A percentile compares a stretch with the other conserved stretches of the same genome.
Conservation (phyloP, 1,140 invertebrate species). For the Procambarus virginalis region DNA sequence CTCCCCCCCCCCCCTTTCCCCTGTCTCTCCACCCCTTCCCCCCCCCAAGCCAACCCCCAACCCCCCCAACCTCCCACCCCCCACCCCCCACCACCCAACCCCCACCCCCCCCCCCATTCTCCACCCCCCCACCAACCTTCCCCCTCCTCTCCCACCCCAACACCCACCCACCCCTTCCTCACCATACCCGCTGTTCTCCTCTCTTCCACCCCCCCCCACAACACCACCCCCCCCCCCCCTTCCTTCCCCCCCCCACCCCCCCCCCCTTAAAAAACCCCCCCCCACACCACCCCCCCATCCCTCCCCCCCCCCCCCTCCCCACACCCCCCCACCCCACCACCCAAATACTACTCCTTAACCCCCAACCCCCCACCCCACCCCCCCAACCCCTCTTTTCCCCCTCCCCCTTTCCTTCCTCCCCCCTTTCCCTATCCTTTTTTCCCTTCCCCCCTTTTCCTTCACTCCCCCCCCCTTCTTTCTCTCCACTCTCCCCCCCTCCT, state of each 20-base stretch:
- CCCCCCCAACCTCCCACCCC: too few species aligned
- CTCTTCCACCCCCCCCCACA: too few species aligned
- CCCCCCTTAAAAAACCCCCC: too few species aligned
- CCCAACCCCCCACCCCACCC: background rate
- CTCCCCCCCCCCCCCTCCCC: background rate
- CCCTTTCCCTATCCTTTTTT: background rate
- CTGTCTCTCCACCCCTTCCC: background rate
- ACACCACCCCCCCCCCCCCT: background rate
- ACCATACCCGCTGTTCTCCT: background rate
- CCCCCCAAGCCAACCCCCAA: too few species aligned
- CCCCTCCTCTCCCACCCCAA: background rate
- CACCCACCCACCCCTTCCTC: background rate
- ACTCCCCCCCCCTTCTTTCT: background rate
- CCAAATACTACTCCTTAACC: background rate
- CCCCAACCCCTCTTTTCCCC: background rate
- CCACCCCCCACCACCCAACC: too few species aligned
- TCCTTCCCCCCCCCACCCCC: background rate
- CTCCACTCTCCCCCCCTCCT: too few species aligned
- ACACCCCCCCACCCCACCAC: background rate
- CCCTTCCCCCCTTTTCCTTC: background rate
- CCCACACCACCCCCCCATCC: background rate
- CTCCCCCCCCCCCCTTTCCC: background rate
- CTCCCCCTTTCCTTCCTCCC: background rate
- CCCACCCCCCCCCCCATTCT: too few species aligned
- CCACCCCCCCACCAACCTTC: too few species aligned